Conservation (phyloP, 2,888 invertebrate genomes). For the Ectobius pallidus region DNA sequence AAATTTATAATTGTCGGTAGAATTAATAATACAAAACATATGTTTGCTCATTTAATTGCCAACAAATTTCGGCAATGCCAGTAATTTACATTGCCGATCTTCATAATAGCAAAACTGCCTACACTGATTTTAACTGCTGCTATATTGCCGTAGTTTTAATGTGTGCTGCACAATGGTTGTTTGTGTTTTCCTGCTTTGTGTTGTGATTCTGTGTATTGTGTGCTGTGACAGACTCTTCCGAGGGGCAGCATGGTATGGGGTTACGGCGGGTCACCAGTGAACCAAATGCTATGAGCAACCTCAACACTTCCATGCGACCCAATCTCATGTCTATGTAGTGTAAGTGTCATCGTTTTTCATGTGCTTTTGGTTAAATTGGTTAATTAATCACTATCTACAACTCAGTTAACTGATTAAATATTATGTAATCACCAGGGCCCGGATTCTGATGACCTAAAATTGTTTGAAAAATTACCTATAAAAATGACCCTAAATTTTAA, state of each 20-base stretch:
- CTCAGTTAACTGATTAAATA: neutral
- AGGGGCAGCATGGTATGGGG: conserved; percentile 17
- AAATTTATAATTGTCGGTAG: too few relatives aligned
- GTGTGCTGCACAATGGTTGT: neutral
- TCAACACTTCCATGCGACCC: neutral
- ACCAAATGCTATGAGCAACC: conserved; percentile 34
- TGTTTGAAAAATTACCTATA: too few relatives aligned
- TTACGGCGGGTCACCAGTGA: conserved; percentile 38
- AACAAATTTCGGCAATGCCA: too few relatives aligned
- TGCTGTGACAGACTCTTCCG: conserved; percentile 17
- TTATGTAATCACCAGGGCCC: neutral
- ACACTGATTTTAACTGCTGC: too few relatives aligned
- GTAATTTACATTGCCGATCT: too few relatives aligned
- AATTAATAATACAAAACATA: too few relatives aligned
- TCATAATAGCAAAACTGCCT: too few relatives aligned
- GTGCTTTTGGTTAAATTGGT: neutral
- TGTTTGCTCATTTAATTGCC: too few relatives aligned
- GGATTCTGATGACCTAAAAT: too few relatives aligned
- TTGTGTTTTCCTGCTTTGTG: neutral
- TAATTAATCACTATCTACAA: neutral
- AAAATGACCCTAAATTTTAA: too few relatives aligned
- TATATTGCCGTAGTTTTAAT: too few relatives aligned
- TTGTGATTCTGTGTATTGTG: conserved; percentile 14
- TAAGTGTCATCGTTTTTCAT: neutral
- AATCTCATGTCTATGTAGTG: conserved; percentile 26